Evolutionary conservation across 2,888 invertebrate species (phyloP).

Genomic region (Heliothis peltigera): DNA sequence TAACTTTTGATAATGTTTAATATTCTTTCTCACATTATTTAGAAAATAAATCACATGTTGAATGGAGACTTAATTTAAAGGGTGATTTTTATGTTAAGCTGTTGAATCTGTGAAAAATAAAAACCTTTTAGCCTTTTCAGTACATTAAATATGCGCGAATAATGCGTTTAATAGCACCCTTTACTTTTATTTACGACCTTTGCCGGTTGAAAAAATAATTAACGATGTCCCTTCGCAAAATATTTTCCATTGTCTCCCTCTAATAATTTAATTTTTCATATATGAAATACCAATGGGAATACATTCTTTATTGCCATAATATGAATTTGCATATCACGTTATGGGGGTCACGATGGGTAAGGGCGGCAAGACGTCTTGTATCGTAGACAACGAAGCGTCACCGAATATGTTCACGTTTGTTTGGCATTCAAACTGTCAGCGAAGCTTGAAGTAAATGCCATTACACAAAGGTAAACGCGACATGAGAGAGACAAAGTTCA

Average conservation of each 20-base stretch:
- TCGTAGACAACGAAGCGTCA: constrained; percentile 69
- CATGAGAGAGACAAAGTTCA: constrained; percentile 81
- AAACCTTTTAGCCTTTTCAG: constrained; percentile 87
- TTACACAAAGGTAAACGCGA: constrained; percentile 82
- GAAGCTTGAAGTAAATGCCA: constrained; percentile 80
- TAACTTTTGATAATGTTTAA: constrained; percentile 54
- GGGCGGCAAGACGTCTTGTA: constrained; percentile 33
- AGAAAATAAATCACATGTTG: constrained; percentile 78
- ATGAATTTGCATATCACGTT: constrained; percentile 33
- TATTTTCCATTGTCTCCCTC: constrained; percentile 81
- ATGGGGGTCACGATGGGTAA: constrained; percentile 24
- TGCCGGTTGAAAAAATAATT: constrained; percentile 84
- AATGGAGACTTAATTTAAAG: constrained; percentile 81
- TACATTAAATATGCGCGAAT: constrained; percentile 89
- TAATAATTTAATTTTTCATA: constrained; percentile 73
- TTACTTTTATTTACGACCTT: constrained; percentile 87
- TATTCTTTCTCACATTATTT: constrained; percentile 59
- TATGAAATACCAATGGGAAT: constrained; percentile 57
- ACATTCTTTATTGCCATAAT: constrained; percentile 42
- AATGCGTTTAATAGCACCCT: constrained; percentile 89
- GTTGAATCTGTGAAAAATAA: constrained; percentile 82
- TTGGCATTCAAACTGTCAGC: constrained; percentile 79
- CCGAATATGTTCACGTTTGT: constrained; percentile 74
- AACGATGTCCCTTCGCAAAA: constrained; percentile 80
- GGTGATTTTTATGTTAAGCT: constrained; percentile 83